Percentiles rank a stretch among this genome's conserved stretches.
phyloP scores from a whole-genome alignment of 2,888 invertebrate genomes.

The Leptopilina syphax region DNA sequence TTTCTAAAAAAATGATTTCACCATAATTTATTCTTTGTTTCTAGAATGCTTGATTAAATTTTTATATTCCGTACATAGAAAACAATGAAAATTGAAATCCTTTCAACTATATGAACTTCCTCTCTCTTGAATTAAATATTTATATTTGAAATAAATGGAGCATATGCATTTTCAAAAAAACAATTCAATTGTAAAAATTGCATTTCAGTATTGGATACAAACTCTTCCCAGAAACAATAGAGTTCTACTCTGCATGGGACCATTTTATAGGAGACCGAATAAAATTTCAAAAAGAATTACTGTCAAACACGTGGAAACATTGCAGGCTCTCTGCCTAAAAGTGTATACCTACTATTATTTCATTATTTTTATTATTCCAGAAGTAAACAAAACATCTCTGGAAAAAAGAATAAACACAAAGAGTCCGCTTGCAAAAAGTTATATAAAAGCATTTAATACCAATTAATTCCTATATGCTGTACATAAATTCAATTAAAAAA shows the following conservation, averaged over 20 bases:
- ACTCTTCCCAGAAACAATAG: slow-evolving; percentile 75
- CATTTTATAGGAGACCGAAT: slow-evolving; percentile 77
- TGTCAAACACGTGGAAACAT: slow-evolving; percentile 68
- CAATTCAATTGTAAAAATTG: slow-evolving; percentile 43
- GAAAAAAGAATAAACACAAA: background rate
- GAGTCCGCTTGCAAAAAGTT: background rate
- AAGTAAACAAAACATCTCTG: background rate
- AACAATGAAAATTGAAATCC: background rate
- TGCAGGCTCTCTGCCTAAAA: slow-evolving; percentile 72
- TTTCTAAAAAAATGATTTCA: too few species aligned
- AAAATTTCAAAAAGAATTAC: slow-evolving; percentile 68
- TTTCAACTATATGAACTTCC: background rate
- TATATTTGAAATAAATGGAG: slow-evolving; percentile 29
- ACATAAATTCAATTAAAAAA: too few species aligned
- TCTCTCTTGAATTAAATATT: slow-evolving; percentile 20
- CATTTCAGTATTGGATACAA: slow-evolving; percentile 77
- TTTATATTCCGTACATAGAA: background rate
- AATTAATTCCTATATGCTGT: too few species aligned
- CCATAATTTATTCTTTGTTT: too few species aligned
- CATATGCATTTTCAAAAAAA: slow-evolving; percentile 37
- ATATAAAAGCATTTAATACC: too few species aligned
- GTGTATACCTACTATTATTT: background rate
- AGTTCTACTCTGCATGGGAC: slow-evolving; percentile 77
- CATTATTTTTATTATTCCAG: background rate
- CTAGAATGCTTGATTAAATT: background rate